A percentile compares a stretch with the other conserved stretches of the same genome.
Conservation (phyloP, 2,888 invertebrate species). For the Tipula confusa region DNA sequence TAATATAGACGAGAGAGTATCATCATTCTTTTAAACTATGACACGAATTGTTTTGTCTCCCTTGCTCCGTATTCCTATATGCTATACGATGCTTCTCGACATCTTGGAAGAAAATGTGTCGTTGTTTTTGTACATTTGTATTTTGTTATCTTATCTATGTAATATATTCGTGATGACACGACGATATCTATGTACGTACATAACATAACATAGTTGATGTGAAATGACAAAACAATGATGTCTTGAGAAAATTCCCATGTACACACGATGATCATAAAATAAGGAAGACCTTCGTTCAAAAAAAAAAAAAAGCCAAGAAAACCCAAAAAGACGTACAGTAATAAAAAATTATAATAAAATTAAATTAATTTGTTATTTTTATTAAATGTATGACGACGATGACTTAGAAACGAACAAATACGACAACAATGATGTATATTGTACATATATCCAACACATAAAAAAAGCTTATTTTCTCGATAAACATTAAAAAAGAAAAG, state of each 20-base stretch:
- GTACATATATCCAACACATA: background rate
- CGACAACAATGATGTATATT: background rate
- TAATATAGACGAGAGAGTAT: background rate
- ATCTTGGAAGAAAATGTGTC: too few species aligned
- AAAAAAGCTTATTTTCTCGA: background rate
- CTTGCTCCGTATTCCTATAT: background rate
- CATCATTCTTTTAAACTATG: background rate
- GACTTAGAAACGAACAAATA: background rate
- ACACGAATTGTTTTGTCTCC: background rate
- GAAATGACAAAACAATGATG: slow-evolving; percentile 1
- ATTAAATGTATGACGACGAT: slow-evolving; percentile 7
- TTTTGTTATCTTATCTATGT: background rate
- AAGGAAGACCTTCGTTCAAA: too few species aligned
- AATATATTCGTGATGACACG: background rate
- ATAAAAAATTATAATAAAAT: background rate
- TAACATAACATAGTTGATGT: background rate
- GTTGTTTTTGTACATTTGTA: background rate
- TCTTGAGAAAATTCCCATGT: slow-evolving; percentile 1
- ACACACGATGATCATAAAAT: background rate
- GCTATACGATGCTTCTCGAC: background rate
- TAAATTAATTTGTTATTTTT: slow-evolving; percentile 20
- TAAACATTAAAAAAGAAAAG: background rate
- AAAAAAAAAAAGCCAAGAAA: background rate
- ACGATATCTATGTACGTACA: background rate
- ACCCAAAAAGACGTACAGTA: background rate